phyloP scores from a whole-genome alignment of 2,888 invertebrate species.

The Quadriops clusia region DNA sequence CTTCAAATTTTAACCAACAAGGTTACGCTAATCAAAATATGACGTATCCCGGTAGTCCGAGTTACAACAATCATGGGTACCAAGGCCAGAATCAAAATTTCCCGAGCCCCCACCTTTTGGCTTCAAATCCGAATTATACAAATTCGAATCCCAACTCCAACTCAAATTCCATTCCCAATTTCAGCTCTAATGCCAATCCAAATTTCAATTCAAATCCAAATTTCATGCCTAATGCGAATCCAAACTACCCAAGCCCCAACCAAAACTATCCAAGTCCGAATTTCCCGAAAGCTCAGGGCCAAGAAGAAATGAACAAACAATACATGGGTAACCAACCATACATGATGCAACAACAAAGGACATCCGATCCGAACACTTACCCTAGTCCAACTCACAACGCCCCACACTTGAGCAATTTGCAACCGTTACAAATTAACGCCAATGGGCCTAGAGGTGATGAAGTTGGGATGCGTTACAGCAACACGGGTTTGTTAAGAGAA shows the following conservation, averaged over 20 bases:
- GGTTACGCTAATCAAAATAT: too few species aligned
- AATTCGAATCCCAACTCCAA: too few species aligned
- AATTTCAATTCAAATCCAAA: too few species aligned
- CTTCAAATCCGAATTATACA: too few species aligned
- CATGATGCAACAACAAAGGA: slow-evolving; percentile 10
- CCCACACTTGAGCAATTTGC: slow-evolving; percentile 18
- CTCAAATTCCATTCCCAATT: too few species aligned
- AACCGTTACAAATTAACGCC: slow-evolving; percentile 26
- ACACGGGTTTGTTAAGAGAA: slow-evolving; percentile 28
- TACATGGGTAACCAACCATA: slow-evolving; percentile 9
- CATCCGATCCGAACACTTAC: slow-evolving; percentile 21
- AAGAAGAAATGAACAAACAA: slow-evolving; percentile 16
- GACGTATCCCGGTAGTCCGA: too few species aligned
- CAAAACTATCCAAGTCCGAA: slow-evolving; percentile 16
- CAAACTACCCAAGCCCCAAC: slow-evolving; percentile 5
- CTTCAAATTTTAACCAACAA: too few species aligned
- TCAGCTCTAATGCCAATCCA: too few species aligned
- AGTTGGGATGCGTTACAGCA: slow-evolving; percentile 21
- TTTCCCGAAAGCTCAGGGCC: slow-evolving; percentile 14
- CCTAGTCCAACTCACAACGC: slow-evolving; percentile 26
- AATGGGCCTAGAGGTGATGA: slow-evolving; percentile 23
- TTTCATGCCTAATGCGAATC: too few species aligned
- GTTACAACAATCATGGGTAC: too few species aligned
- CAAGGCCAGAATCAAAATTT: too few species aligned
- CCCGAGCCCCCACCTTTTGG: too few species aligned